Percentiles rank a stretch among this genome's conserved stretches.
Evolutionary conservation across 2,888 invertebrate species (phyloP).

Genomic region (Eutolmus rufibarbis): DNA sequence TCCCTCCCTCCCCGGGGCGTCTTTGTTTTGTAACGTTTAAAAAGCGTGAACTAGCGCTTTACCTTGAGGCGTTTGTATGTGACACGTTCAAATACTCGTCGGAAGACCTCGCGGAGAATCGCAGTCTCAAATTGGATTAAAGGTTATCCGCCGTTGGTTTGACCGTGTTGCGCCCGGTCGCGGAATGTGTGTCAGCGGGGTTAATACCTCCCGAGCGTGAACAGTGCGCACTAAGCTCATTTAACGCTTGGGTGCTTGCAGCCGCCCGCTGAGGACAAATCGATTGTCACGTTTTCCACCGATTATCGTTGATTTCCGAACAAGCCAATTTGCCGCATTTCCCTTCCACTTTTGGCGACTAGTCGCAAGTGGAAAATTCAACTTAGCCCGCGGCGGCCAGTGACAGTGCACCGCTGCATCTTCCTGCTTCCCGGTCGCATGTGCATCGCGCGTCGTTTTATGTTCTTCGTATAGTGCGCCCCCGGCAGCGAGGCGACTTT

Average conservation of each 20-base stretch:
- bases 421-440: not conserved
- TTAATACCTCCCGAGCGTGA: not conserved
- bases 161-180: not conserved
- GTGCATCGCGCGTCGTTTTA: not conserved
- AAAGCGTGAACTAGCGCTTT: not conserved
- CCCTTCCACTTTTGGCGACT: not conserved
- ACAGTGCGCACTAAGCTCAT: not conserved
- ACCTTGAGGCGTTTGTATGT: not conserved
- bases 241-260: not conserved
- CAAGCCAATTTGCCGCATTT: not conserved
- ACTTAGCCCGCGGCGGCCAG: not conserved
- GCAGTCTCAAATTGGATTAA: slow-evolving; percentile 16
- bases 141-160: not conserved
- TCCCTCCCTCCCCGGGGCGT: not conserved
- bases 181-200: not conserved
- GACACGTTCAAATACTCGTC: not conserved
- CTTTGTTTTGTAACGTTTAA: not conserved
- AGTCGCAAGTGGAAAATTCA: not conserved
- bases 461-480: not conserved
- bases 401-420: not conserved
- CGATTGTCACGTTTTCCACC: slow-evolving; percentile 10
- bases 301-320: not conserved
- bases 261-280: not conserved
- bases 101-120: not conserved
- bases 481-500: not conserved